phyloP scores from a whole-genome alignment of 2,888 invertebrate genomes.

The Abrostola tripartita region DNA sequence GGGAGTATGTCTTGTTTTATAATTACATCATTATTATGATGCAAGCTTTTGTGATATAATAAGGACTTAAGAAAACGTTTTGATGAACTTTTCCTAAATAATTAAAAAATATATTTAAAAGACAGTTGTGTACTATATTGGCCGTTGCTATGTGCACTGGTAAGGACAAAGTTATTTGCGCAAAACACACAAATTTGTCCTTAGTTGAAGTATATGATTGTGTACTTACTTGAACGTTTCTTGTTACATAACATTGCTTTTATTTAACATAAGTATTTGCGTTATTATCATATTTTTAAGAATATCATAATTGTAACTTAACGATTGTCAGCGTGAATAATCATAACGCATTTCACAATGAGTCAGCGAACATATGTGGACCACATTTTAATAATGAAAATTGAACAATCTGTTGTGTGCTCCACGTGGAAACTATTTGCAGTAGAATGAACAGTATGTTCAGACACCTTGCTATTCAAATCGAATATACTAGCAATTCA shows the following conservation, averaged over 20 bases:
- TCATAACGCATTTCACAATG: constrained; percentile 42
- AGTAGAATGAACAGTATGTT: constrained; percentile 27
- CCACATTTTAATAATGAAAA: constrained; percentile 46
- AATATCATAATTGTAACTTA: constrained; percentile 14
- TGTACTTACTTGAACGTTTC: too few relatives aligned
- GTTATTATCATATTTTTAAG: constrained; percentile 6
- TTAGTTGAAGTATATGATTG: too few relatives aligned
- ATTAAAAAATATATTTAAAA: too few relatives aligned
- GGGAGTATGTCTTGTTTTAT: constrained; percentile 33
- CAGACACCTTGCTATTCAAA: constrained; percentile 13
- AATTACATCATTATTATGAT: constrained; percentile 41
- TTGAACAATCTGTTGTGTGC: constrained; percentile 31
- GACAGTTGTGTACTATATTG: too few relatives aligned
- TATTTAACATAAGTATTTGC: background rate
- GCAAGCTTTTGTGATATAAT: constrained; percentile 23
- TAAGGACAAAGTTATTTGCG: too few relatives aligned
- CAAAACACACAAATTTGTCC: too few relatives aligned
- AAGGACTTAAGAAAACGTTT: background rate
- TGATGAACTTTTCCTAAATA: too few relatives aligned
- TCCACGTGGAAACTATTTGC: constrained; percentile 26
- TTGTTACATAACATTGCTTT: background rate
- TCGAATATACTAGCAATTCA: constrained; percentile 23
- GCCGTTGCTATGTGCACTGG: too few relatives aligned
- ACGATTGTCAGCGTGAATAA: constrained; percentile 18
- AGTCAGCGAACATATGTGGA: constrained; percentile 46